Conservation (phyloP, 2,797 vertebrate genomes). For the Tapirus indicus region DNA sequence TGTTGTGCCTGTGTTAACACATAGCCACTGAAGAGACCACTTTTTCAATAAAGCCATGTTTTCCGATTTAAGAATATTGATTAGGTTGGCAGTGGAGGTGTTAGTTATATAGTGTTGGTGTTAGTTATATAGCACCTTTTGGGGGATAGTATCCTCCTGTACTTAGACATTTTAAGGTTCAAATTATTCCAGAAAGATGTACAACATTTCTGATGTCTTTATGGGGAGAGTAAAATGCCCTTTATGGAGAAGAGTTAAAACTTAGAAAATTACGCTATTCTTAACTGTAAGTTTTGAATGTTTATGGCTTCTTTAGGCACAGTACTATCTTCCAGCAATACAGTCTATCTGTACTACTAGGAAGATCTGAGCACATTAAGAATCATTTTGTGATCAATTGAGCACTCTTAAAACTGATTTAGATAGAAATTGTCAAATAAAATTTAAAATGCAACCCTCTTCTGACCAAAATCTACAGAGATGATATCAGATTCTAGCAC, state of each 20-base stretch:
- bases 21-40: background rate
- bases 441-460: background rate
- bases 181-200: background rate
- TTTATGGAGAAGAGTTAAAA: background rate
- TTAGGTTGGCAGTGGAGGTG: background rate
- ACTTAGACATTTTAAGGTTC: background rate
- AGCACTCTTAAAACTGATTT: background rate
- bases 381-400: background rate
- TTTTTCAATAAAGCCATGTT: conserved; percentile 7
- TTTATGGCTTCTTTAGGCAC: background rate
- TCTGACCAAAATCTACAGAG: background rate
- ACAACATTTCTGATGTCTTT: background rate
- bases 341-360: background rate
- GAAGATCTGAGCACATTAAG: background rate
- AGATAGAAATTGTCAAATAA: background rate
- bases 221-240: background rate
- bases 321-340: background rate
- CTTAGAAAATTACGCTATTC: background rate
- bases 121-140: background rate
- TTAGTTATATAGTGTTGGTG: background rate
- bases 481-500: background rate
- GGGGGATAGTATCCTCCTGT: background rate
- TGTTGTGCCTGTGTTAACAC: background rate
- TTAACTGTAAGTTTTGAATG: background rate
- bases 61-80: background rate